Evolutionary conservation across 1,140 invertebrate genomes (phyloP), one percentile per base, ranked within the genome.

Genomic region (Cylas formicarius): DNA sequence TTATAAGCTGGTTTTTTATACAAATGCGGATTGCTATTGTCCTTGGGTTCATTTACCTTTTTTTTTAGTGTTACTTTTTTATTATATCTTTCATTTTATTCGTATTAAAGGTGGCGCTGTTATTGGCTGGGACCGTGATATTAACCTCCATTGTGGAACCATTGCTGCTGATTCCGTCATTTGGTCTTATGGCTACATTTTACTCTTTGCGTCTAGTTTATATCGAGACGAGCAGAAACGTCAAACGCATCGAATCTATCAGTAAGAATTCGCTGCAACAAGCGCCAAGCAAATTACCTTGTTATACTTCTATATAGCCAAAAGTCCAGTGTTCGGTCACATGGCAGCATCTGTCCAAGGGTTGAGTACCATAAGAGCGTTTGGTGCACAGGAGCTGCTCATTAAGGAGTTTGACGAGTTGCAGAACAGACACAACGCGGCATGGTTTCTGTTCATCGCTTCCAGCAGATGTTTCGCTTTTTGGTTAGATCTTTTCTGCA

Each of bases 401-500:
- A 82, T 84, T 50, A 66, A 78, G 22, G 81, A 89, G 66, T 90
- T 90, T 54, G 84, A 90, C 55, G 78, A 76, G 47, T 77, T 81
- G 59, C 82, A 91, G 76, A 77, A 83, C 59, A 49, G 77, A 21
- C 80, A 84, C 54, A 81, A 78, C 44, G 75, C 78, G 8, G 77
- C 78, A 34, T 82, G 75, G 73, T 78, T 73, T 51, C 60, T 80
- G 52, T 81, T 80, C 52, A 72, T 80, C 28, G 70, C 75, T 4
- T 74, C 76, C 8, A 76, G 72, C n/a, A 67, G 76, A 38, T 76
- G 76, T 17, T 84, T 90, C 55, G 85, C 83, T 2, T 80, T 88
- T 49, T 81, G 83, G 71, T 61, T 90, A 27, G 86, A 91, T 63
- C 73, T 81, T 55, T 72, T 88, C 18, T 86, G 82, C 60, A 77